These are phyloP conservation scores for Turritopsis dohrnii DNA, from an alignment of 30 jellyfish, hydroid and myxozoan genomes.

Conservation along the genomic window DNA sequence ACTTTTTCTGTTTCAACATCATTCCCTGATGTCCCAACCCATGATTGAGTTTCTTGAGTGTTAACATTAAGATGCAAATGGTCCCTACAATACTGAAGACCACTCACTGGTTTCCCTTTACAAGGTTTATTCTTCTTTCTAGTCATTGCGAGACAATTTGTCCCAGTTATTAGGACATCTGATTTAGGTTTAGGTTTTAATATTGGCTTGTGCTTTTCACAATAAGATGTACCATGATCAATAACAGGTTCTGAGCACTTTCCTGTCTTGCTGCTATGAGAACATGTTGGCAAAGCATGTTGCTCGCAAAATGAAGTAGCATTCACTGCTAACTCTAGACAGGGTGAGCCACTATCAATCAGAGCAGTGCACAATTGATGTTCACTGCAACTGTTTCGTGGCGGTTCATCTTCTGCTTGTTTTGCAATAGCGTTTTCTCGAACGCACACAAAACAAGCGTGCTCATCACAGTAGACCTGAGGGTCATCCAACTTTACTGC, in stretches of 20 bases:
- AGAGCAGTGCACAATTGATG: slow-evolving; percentile 12
- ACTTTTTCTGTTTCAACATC: background rate
- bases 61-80: background rate
- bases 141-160: background rate
- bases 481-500: background rate
- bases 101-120: background rate
- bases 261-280: background rate
- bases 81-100: slow-evolving; percentile 4
- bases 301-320: slow-evolving; percentile 1
- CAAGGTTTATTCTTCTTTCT: slow-evolving; percentile 1
- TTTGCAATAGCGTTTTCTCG: background rate
- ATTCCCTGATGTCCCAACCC: background rate
- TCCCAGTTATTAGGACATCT: background rate
- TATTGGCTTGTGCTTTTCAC: slow-evolving; percentile 25
- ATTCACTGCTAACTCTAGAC: background rate
- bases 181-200: background rate
- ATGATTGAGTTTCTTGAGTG: background rate
- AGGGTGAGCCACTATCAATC: background rate
- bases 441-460: slow-evolving; percentile 30
- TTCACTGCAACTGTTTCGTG: slow-evolving; percentile 9
- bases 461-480: slow-evolving; percentile 23
- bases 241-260: slow-evolving; percentile 10
- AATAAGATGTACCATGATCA: background rate
- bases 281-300: background rate
- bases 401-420: background rate